A percentile compares a stretch with the other conserved stretches of the same genome.
Conservation (phyloP, 2,888 invertebrate species). For the Falcaria lacertinaria region DNA sequence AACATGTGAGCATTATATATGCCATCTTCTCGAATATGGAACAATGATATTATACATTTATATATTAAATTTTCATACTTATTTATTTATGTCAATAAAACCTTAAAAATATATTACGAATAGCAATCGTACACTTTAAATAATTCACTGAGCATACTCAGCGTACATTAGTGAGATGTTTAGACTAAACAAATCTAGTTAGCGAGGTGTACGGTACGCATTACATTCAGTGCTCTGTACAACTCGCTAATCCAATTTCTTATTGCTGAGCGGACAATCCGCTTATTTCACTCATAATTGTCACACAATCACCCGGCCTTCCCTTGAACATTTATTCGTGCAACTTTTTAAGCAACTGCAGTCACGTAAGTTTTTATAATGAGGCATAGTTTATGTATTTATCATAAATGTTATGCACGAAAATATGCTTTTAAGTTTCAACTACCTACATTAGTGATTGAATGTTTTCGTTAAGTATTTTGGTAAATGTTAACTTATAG, state of each 20-base stretch:
- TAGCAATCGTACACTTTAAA: too few relatives aligned
- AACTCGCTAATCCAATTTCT: conserved; percentile 15
- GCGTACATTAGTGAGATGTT: too few relatives aligned
- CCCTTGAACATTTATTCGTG: not conserved
- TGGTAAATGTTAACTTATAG: too few relatives aligned
- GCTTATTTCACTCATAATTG: not conserved
- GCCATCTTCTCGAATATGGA: too few relatives aligned
- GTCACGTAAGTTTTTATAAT: not conserved
- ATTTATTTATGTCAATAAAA: too few relatives aligned
- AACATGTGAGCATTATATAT: too few relatives aligned
- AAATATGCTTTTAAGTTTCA: not conserved
- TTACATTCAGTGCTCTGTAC: conserved; percentile 19
- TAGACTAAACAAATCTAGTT: conserved; percentile 26
- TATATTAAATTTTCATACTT: too few relatives aligned
- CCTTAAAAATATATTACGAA: too few relatives aligned
- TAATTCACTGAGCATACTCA: too few relatives aligned
- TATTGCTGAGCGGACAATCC: conserved; percentile 4
- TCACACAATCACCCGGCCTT: conserved; percentile 1
- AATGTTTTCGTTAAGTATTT: too few relatives aligned
- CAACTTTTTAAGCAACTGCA: not conserved
- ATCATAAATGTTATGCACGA: not conserved
- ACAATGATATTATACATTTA: too few relatives aligned
- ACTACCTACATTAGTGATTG: too few relatives aligned
- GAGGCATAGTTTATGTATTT: not conserved
- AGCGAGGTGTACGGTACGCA: conserved; percentile 13